Evolutionary conservation across 2,888 invertebrate genomes (phyloP).

Genomic region (Axea sp.): DNA sequence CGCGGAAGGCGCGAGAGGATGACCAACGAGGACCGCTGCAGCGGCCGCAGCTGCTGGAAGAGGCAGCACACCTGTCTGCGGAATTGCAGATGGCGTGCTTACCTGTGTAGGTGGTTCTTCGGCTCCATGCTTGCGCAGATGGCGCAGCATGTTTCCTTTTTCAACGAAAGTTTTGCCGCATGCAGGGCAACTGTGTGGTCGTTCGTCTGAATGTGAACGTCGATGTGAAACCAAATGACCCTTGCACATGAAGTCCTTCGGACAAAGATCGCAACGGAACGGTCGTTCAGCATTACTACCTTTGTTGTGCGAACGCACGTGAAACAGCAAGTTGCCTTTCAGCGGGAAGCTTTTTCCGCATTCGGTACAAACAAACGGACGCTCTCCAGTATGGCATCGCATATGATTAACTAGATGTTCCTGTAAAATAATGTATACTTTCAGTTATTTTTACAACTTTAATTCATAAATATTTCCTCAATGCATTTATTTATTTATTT

Average conservation of each 20-base stretch:
- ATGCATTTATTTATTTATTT: too few species aligned
- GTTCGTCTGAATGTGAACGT: slow-evolving; percentile 86
- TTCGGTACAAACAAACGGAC: slow-evolving; percentile 90
- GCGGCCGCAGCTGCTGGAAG: slow-evolving; percentile 69
- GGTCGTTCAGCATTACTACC: slow-evolving; percentile 84
- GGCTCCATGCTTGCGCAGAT: slow-evolving; percentile 85
- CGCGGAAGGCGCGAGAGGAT: slow-evolving; percentile 75
- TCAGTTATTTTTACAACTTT: too few species aligned
- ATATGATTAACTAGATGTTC: slow-evolving; percentile 88
- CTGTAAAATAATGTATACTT: too few species aligned
- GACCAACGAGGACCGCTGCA: slow-evolving; percentile 76
- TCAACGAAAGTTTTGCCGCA: slow-evolving; percentile 90
- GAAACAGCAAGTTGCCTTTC: slow-evolving; percentile 91
- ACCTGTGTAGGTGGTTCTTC: slow-evolving; percentile 79
- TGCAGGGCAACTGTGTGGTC: slow-evolving; percentile 83
- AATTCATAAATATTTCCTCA: too few species aligned
- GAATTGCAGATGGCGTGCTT: slow-evolving; percentile 74
- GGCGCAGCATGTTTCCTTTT: slow-evolving; percentile 88
- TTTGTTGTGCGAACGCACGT: slow-evolving; percentile 92
- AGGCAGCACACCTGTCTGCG: slow-evolving; percentile 75
- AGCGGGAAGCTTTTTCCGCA: slow-evolving; percentile 93
- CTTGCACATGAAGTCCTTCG: slow-evolving; percentile 93
- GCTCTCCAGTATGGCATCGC: slow-evolving; percentile 88
- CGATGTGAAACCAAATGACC: slow-evolving; percentile 92
- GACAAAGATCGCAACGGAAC: slow-evolving; percentile 90